A percentile compares a stretch with the other conserved stretches of the same genome.
These are phyloP conservation scores for Epinotia demarniana DNA, from an alignment of 2,888 invertebrate genomes.

Conservation along the genomic window DNA sequence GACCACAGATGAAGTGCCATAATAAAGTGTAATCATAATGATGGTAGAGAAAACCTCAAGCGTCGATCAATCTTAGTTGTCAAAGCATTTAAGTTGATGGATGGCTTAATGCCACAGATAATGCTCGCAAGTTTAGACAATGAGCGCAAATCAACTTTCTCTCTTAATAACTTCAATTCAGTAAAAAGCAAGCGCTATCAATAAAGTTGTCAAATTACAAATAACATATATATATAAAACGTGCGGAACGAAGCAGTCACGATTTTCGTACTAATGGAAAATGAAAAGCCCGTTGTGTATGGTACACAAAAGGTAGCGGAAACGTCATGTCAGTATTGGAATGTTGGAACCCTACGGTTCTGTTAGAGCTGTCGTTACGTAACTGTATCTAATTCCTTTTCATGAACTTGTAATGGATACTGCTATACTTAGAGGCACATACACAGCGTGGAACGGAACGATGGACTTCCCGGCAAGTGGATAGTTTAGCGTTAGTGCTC, in stretches of 20 bases:
- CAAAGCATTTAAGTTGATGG: conserved; percentile 39
- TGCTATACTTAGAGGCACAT: conserved; percentile 46
- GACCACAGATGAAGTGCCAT: conserved; percentile 31
- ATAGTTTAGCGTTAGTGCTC: too few relatives aligned
- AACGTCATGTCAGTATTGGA: conserved; percentile 45
- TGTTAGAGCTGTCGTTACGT: conserved; percentile 56
- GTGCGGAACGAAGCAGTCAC: conserved; percentile 22
- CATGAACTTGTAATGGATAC: conserved; percentile 28
- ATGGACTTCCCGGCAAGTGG: too few relatives aligned
- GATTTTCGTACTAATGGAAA: conserved; percentile 25
- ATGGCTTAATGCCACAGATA: conserved; percentile 37
- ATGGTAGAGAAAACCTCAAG: conserved; percentile 32
- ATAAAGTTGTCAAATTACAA: conserved; percentile 20
- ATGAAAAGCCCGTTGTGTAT: conserved; percentile 12
- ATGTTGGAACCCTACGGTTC: conserved; percentile 53
- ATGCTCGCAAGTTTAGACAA: conserved; percentile 30
- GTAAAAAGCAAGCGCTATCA: conserved; percentile 12
- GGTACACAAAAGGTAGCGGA: conserved; percentile 34
- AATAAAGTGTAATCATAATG: conserved; percentile 32
- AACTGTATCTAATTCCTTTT: conserved; percentile 58
- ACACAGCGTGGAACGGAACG: too few relatives aligned
- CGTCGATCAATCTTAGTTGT: conserved; percentile 40
- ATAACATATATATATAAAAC: conserved; percentile 2
- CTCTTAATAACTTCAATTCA: conserved; percentile 29
- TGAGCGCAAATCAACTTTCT: conserved; percentile 35